Percentiles rank a stretch among this genome's conserved stretches.
Evolutionary conservation across 2,113 vertebrate species (phyloP).

Genomic region (Scalopus aquaticus): DNA sequence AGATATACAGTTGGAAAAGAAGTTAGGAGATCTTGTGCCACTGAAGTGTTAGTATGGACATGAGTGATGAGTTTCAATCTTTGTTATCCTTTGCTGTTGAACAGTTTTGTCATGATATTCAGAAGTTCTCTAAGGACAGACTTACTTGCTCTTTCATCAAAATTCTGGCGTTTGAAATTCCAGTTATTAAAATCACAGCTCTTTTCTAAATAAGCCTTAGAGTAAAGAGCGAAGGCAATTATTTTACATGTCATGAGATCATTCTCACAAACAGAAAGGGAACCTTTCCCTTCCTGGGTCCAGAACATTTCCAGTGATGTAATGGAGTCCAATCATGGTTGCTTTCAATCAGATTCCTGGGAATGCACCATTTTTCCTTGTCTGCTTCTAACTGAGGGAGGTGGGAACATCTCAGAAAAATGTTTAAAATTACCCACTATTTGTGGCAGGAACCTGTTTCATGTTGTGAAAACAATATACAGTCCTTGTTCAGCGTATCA

Average conservation of each 20-base stretch:
- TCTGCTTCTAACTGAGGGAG: not conserved
- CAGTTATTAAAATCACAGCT: not conserved
- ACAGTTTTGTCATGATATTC: not conserved
- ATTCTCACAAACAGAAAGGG: not conserved
- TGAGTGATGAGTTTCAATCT: not conserved
- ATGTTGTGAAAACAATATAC: not conserved
- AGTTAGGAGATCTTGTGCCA: not conserved
- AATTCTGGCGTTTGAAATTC: not conserved
- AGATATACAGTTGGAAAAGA: not conserved
- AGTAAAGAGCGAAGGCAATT: not conserved
- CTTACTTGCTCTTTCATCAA: not conserved
- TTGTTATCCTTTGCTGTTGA: not conserved
- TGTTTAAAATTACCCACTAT: not conserved
- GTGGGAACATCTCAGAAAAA: not conserved
- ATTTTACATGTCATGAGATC: not conserved
- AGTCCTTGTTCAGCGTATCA: not conserved
- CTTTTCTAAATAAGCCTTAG: not conserved
- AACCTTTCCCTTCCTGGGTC: not conserved
- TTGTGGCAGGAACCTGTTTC: not conserved
- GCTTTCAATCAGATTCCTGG: not conserved
- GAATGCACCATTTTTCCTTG: not conserved
- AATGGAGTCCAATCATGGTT: not conserved
- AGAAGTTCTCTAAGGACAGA: not conserved
- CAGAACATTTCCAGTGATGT: not conserved
- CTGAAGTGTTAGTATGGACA: not conserved